Evolutionary conservation across 2,888 invertebrate genomes (phyloP).

Genomic region (Sipunculus nudus): DNA sequence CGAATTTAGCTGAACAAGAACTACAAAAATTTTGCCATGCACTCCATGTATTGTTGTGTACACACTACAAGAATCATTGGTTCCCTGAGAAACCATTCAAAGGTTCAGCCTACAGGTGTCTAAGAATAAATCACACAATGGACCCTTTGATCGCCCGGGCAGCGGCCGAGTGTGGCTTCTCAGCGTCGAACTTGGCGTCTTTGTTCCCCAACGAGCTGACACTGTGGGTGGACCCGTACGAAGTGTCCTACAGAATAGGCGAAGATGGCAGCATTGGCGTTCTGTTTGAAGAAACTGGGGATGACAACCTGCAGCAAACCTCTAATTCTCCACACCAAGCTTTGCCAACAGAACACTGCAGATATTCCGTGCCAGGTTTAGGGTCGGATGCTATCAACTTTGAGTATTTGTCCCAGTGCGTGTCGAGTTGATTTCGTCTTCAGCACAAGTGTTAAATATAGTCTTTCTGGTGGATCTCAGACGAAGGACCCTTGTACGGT

Average conservation of each 20-base stretch:
- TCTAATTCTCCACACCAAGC: too few species aligned
- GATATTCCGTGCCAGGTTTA: too few species aligned
- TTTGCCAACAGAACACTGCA: too few species aligned
- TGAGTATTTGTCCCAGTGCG: too few species aligned
- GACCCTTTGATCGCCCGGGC: constrained; percentile 76
- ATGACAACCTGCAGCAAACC: too few species aligned
- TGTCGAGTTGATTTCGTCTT: too few species aligned
- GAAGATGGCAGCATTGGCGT: constrained; percentile 75
- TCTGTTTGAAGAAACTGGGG: too few species aligned
- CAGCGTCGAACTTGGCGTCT: constrained; percentile 71
- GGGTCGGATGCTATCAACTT: too few species aligned
- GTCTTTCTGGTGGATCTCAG: too few species aligned
- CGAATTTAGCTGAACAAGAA: constrained; percentile 14
- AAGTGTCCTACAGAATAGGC: constrained; percentile 76
- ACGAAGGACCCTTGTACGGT: too few species aligned
- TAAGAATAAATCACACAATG: constrained; percentile 78
- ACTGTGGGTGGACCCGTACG: constrained; percentile 80
- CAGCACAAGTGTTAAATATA: too few species aligned
- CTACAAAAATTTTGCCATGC: constrained; percentile 28
- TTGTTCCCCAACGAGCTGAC: constrained; percentile 77
- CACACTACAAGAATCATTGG: constrained; percentile 77
- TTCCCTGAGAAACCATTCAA: constrained; percentile 78
- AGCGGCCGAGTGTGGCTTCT: constrained; percentile 74
- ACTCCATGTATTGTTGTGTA: constrained; percentile 39
- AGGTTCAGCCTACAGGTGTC: constrained; percentile 78